Percentiles rank a stretch among this genome's conserved stretches.
Conservation (phyloP, 2,113 vertebrate genomes). For the Lepisosteus oculatus region DNA sequence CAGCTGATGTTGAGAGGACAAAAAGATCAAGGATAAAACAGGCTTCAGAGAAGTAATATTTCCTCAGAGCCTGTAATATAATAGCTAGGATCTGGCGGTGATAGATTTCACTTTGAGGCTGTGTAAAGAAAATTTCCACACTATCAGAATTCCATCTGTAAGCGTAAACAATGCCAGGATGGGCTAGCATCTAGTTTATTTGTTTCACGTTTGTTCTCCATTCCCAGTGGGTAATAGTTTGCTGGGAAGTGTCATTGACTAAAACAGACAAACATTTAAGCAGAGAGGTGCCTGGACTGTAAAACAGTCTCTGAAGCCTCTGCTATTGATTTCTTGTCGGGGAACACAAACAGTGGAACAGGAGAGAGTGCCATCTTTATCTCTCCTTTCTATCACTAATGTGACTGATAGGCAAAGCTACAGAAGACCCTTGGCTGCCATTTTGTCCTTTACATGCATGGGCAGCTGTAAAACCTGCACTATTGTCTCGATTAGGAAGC, state of each 20-base stretch:
- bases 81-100: conserved; percentile 50
- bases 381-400: conserved; percentile 54
- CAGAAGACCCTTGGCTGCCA: conserved; percentile 44
- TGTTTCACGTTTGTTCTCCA: conserved; percentile 60
- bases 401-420: conserved; percentile 53
- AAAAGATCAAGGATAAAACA: conserved; percentile 63
- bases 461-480: conserved; percentile 38
- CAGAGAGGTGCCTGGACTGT: conserved; percentile 60
- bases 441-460: conserved; percentile 45
- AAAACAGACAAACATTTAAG: conserved; percentile 72
- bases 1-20: conserved; percentile 45
- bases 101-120: conserved; percentile 57
- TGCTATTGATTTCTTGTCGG: conserved; percentile 69
- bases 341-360: conserved; percentile 58
- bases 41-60: conserved; percentile 55
- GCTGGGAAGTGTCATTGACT: conserved; percentile 67
- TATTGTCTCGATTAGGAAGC: conserved; percentile 42
- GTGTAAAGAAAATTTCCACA: conserved; percentile 53
- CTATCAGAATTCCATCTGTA: conserved; percentile 58
- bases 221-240: conserved; percentile 61
- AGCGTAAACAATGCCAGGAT: conserved; percentile 54
- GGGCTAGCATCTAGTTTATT: conserved; percentile 54
- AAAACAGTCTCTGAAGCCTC: conserved; percentile 62
- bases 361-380: conserved; percentile 58
- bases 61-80: conserved; percentile 56